Base-by-base conservation (phyloP, 2,888 invertebrate species). In the Hofmannophila pseudospretella region DNA sequence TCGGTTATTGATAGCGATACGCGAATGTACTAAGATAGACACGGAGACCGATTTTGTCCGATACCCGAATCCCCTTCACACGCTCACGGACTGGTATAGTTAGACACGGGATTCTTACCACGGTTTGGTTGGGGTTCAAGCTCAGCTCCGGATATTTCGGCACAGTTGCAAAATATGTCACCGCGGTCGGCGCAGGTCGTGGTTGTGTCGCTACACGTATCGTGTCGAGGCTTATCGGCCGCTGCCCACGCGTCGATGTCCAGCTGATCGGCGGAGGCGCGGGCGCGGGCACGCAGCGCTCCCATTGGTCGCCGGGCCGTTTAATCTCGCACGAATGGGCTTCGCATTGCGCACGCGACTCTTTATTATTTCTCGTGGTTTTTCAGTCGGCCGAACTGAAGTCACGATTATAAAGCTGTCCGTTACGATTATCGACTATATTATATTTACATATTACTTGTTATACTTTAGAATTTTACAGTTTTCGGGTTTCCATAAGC, bases 281-380 rank as follows among this genome's bases (percentile, higher is more conserved):
- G 44, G 45, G 42, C 32, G 35, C 29, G 34, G 38, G 37, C 38
- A 36, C 23, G 26, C 39, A 41, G 36, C 39, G 39, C 46, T 12
- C 7, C 49, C 35, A 71, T 73, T 74, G 71, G 71, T 38, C 51
- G 52, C 38, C 33, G 40, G 42, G 46, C 45, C 43, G 32, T 51
- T 57, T 65, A 67, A 73, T 67, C 62, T 66, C 49, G 54, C 25
- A 26, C 64, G 58, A 64, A 58, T 62, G 59, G 58, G 55, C 66
- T 56, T 68, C 58, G 53, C 58, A 58, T 53, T 62, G 68, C 64
- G 67, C 67, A 62, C 59, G 64, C 66, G 63, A 52, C 50, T 51
- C 39, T 51, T 10, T 51, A 43, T 41, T 41, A 33, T 51, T 47
- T 32, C 35, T 45, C 39, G 35, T 43, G 30, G 32, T 19, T 16